Percentiles rank a stretch among this genome's conserved stretches.
phyloP scores from a whole-genome alignment of 2,113 vertebrate genomes.

The Notarius quadriscutis region DNA sequence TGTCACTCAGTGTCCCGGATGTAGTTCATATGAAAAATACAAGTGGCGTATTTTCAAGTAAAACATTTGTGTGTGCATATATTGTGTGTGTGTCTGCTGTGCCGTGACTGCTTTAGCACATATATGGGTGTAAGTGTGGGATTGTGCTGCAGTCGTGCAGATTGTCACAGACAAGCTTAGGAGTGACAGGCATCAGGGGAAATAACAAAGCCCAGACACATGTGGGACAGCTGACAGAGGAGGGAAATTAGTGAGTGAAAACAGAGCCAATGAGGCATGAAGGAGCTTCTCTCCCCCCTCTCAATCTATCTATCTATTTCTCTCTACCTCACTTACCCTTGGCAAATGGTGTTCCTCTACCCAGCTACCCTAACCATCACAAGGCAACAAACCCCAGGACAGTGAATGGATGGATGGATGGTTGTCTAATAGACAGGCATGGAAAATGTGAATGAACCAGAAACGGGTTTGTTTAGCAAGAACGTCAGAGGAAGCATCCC shows the following conservation, averaged over 20 bases:
- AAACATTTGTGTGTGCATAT: no score
- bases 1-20: no score
- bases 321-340: conserved; percentile 12
- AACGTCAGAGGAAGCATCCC: conserved; percentile 15
- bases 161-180: conserved; percentile 36
- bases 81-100: no score
- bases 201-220: conserved; percentile 39
- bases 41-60: no score
- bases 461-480: conserved; percentile 46
- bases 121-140: neutral
- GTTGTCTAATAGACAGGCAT: conserved; percentile 11
- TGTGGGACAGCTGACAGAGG: conserved; percentile 61
- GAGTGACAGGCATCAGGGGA: conserved; percentile 55
- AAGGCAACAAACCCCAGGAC: conserved; percentile 31
- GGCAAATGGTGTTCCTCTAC: conserved; percentile 42
- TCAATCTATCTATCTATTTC: conserved; percentile 8
- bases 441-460: conserved; percentile 31
- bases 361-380: conserved; percentile 33
- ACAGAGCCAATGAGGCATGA: conserved; percentile 77
- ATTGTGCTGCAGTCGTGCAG: conserved; percentile 29
- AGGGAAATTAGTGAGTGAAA: conserved; percentile 74
- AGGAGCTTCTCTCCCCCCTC: conserved; percentile 61
- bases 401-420: conserved; percentile 25
- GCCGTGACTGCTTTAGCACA: no score
- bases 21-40: no score